Percentiles rank a stretch among this genome's conserved stretches.
phyloP scores from a whole-genome alignment of 2,888 invertebrate genomes.

The Synergus umbraculus region DNA sequence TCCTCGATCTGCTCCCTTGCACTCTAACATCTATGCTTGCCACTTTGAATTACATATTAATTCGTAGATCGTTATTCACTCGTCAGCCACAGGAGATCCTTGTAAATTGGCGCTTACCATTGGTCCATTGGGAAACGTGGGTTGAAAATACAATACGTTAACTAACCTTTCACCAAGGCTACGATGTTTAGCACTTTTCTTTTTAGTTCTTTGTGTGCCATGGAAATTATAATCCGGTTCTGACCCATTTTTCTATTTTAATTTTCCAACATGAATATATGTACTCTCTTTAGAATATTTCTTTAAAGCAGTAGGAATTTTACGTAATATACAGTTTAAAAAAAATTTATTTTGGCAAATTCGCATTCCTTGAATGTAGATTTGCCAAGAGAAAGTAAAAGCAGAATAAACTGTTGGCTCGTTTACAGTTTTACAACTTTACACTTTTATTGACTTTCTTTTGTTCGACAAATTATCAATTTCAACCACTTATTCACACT shows the following conservation, averaged over 20 bases:
- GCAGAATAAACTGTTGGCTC: neutral
- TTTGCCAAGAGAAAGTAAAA: neutral
- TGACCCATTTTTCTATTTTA: neutral
- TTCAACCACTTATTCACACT: neutral
- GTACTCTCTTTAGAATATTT: neutral
- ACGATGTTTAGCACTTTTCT: slow-evolving; percentile 52
- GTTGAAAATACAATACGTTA: slow-evolving; percentile 49
- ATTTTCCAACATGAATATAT: neutral
- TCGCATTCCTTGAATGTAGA: neutral
- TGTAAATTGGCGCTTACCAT: slow-evolving; percentile 48
- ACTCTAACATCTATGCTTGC: neutral
- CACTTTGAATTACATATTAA: slow-evolving; percentile 28
- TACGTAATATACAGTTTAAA: neutral
- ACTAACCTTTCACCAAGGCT: slow-evolving; percentile 62
- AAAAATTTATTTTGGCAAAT: neutral
- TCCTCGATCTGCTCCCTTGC: slow-evolving; percentile 12
- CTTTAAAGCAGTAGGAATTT: too few species aligned
- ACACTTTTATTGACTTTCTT: neutral
- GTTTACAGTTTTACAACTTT: neutral
- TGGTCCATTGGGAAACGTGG: slow-evolving; percentile 51
- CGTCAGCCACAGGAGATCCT: slow-evolving; percentile 6
- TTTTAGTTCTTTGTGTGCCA: slow-evolving; percentile 50
- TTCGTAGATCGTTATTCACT: slow-evolving; percentile 43
- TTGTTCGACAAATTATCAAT: neutral
- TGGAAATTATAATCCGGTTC: slow-evolving; percentile 22